Base-by-base conservation (phyloP, 2,888 invertebrate genomes). In the Sympetrum striolatum region DNA sequence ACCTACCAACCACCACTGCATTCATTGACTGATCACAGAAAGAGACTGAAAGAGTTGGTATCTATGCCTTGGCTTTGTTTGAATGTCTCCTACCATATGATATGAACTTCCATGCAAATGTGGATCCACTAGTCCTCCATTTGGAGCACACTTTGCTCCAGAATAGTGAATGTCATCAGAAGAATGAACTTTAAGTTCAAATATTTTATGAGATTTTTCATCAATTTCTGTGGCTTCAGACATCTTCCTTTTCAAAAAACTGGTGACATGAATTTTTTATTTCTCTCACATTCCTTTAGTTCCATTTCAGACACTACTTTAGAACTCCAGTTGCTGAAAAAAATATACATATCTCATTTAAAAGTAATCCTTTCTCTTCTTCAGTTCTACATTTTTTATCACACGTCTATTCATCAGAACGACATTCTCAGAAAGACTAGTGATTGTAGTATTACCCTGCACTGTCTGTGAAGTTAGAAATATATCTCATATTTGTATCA, bases 1-100 rank as follows among this genome's bases (percentile, higher is more conserved):
- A 0, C 99, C 98, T 53, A 98, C 93, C 91, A 97, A 94, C 93
- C 97, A 96, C 99, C 99, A 99, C 92, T 96, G 96, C 3, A 98
- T 96, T 22, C 99, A 94, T 95, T n/a, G n/a, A n/a, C n/a, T 99
- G 99, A 94, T 99, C 99, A 93, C 98, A 98, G 93, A 99, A 99
- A 0, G 98, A 98, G 92, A 98, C 96, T 15, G 98, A 98, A 80
- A 97, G 93, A 0, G 99, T 98, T 86, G 96, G 96, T 98, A 97
- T 0, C 99, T 99, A 92, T 98, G 95, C 0, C 98, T 98, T 53
- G 98, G 98, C 94, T 99, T 99, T 0, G 96, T 98, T 91, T 98
- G 95, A 15, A 98, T 95, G 92, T 95, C 96, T 48, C 97, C 97
- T 22, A 96, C 93, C 81, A 95, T 93, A 93, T 98, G 98, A 93